phyloP scores from a whole-genome alignment of 2,113 vertebrate species.

The Columba janthina region DNA sequence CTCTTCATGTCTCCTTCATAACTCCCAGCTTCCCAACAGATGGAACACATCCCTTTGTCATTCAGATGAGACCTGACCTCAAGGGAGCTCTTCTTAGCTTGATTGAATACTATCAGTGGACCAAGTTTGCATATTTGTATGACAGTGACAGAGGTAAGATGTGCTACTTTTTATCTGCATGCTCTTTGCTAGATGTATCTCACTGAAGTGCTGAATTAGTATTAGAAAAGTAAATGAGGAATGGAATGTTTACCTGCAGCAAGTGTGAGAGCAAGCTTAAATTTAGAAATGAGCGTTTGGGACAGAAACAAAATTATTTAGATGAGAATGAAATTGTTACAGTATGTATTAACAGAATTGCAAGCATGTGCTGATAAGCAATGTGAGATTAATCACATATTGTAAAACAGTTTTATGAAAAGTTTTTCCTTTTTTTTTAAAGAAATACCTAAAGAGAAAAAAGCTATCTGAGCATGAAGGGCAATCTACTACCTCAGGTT shows the following conservation, averaged over 20 bases:
- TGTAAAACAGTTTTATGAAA: not conserved
- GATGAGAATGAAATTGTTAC: not conserved
- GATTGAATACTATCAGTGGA: constrained; percentile 99
- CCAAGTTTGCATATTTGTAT: constrained; percentile 98
- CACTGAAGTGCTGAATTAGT: not conserved
- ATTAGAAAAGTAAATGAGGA: not conserved
- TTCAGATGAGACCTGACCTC: constrained; percentile 98
- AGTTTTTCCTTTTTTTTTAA: not conserved
- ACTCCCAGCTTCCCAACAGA: constrained; percentile 98
- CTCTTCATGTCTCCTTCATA: constrained; percentile 98
- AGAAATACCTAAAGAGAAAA: not conserved
- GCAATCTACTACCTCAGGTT: not conserved
- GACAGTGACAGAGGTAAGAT: constrained; percentile 96
- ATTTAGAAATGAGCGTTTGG: not conserved
- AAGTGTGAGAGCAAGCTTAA: not conserved
- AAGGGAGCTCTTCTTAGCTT: constrained; percentile 97
- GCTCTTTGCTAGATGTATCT: not conserved
- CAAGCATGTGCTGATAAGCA: not conserved
- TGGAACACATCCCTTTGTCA: constrained; percentile 95
- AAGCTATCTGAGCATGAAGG: not conserved
- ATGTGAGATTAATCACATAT: not conserved
- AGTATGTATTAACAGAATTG: not conserved
- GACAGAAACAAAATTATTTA: not conserved
- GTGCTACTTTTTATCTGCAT: not conserved
- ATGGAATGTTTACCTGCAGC: not conserved